Evolutionary conservation across 92 coral and sea anemone species (phyloP).

Genomic region (Zoanthus sociatus): DNA sequence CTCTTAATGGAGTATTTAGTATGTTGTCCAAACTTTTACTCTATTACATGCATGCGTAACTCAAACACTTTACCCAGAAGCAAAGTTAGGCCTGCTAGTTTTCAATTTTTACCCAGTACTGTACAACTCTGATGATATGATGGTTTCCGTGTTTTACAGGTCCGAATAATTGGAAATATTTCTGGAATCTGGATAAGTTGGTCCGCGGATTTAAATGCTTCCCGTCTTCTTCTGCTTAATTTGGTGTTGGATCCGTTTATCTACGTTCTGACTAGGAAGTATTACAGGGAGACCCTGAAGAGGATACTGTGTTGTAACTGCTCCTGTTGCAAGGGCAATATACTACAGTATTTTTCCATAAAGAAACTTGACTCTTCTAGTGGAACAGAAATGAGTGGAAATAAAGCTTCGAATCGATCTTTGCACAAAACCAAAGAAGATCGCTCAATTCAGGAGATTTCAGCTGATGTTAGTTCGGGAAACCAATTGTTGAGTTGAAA

Average conservation of each 20-base stretch:
- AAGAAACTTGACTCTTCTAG: slow-evolving; percentile 21
- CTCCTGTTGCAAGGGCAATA: background rate
- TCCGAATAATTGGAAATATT: slow-evolving; percentile 88
- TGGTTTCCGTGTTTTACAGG: slow-evolving; percentile 41
- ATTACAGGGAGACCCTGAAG: slow-evolving; percentile 70
- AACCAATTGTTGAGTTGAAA: background rate
- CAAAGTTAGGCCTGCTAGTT: too few species aligned
- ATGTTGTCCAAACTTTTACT: too few species aligned
- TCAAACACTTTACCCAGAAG: too few species aligned
- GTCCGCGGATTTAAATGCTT: slow-evolving; percentile 76
- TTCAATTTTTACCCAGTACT: too few species aligned
- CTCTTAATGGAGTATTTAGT: too few species aligned
- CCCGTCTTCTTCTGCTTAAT: slow-evolving; percentile 75
- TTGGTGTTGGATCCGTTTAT: slow-evolving; percentile 83
- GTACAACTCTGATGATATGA: background rate
- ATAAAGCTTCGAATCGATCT: slow-evolving; percentile 5
- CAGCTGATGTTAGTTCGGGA: slow-evolving; percentile 1
- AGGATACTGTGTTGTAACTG: slow-evolving; percentile 22
- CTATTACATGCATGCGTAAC: too few species aligned
- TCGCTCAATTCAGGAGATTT: background rate
- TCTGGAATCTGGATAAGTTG: slow-evolving; percentile 75
- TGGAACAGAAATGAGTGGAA: slow-evolving; percentile 13
- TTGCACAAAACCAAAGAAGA: slow-evolving; percentile 11
- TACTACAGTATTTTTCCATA: slow-evolving; percentile 5
- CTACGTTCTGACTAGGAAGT: slow-evolving; percentile 78